These are phyloP conservation scores for Eristalinus aeneus DNA, from an alignment of 2,888 invertebrate species.

Conservation along the genomic window DNA sequence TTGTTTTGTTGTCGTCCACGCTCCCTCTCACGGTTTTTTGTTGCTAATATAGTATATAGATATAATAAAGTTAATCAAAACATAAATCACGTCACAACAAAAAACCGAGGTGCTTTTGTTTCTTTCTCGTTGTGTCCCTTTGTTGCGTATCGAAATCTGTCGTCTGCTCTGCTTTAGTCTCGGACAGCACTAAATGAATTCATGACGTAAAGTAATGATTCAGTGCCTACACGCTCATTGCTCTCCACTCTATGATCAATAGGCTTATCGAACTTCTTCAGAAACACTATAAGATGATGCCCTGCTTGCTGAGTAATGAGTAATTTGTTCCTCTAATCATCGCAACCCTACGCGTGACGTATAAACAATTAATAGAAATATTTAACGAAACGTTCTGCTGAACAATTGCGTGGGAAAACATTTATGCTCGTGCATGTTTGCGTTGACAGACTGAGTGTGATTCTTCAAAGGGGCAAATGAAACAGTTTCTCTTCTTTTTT, in stretches of 20 bases:
- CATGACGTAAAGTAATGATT: conserved; percentile 22
- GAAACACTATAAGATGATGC: conserved; percentile 23
- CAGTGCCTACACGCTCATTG: background rate
- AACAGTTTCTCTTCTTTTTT: conserved; percentile 3
- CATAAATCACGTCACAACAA: conserved; percentile 47
- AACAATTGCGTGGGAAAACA: conserved; percentile 34
- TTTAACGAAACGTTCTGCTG: conserved; percentile 15
- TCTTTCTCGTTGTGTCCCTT: conserved; percentile 13
- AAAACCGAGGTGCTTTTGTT: conserved; percentile 45
- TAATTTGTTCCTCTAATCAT: conserved; percentile 23
- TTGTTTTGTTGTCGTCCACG: background rate
- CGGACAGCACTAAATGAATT: background rate
- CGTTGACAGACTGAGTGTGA: conserved; percentile 27
- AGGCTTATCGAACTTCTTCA: conserved; percentile 40
- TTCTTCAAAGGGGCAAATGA: conserved; percentile 30
- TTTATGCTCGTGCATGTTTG: conserved; percentile 3
- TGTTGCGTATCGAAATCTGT: conserved; percentile 24
- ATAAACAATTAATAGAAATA: background rate
- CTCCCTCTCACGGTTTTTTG: background rate
- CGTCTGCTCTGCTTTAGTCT: background rate
- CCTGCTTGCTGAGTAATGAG: conserved; percentile 42
- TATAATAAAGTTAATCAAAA: conserved; percentile 62
- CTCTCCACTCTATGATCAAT: background rate
- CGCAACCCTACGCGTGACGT: background rate
- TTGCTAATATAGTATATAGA: background rate